Conservation (phyloP, 2,797 vertebrate genomes). For the Eulemur mongoz region DNA sequence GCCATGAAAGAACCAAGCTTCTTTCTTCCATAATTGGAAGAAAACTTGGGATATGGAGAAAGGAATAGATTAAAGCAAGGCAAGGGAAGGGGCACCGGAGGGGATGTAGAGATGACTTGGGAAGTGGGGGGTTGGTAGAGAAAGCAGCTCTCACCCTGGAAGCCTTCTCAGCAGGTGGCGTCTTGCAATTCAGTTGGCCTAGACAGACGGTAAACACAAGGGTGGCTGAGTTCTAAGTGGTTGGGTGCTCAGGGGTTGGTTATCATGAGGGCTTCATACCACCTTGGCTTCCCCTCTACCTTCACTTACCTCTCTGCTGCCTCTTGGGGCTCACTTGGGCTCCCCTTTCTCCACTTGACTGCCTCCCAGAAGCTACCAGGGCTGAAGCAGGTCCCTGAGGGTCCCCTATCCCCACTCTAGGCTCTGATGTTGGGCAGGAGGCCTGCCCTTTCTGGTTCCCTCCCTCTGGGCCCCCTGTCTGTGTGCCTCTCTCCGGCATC, state of each 20-base stretch:
- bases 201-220: conserved; percentile 33
- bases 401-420: background rate
- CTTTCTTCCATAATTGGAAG: background rate
- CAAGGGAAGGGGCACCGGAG: background rate
- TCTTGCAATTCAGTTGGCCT: conserved; percentile 43
- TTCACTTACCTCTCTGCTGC: conserved; percentile 63
- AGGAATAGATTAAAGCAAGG: background rate
- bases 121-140: background rate
- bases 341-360: conserved; percentile 32
- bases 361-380: conserved; percentile 25
- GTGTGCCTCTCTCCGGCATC: background rate
- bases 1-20: too few relatives aligned
- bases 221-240: background rate
- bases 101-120: background rate
- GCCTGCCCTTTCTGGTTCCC: background rate
- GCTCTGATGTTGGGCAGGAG: background rate
- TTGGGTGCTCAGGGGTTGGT: background rate
- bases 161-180: background rate
- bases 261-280: background rate
- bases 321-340: background rate
- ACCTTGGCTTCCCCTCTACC: background rate
- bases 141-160: conserved; percentile 58
- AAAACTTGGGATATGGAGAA: background rate
- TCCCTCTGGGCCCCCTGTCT: background rate
- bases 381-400: background rate